Conservation (phyloP, 1,140 invertebrate genomes). For the Schlechtendalia chinensis region DNA sequence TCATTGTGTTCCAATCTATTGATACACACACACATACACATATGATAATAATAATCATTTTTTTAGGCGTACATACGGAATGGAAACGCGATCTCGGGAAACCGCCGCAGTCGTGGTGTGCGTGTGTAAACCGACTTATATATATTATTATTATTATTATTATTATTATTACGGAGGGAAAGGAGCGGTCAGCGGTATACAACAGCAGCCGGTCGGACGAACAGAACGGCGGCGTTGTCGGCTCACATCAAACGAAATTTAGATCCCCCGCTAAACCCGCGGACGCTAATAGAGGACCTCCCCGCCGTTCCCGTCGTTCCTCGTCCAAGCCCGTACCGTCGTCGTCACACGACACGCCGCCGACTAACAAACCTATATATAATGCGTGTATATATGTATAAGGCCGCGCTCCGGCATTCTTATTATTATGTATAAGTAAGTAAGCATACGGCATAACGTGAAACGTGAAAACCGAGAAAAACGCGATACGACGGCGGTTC, state of each 20-base stretch:
- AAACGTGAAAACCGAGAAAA: conserved; percentile 40
- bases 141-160: background rate
- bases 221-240: conserved; percentile 34
- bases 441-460: too few relatives aligned
- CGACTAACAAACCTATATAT: background rate
- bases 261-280: conserved; percentile 22
- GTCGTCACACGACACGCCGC: too few relatives aligned
- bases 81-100: background rate
- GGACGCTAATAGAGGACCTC: conserved; percentile 25
- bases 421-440: too few relatives aligned
- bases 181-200: conserved; percentile 19
- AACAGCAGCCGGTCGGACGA: conserved; percentile 17
- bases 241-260: conserved; percentile 39
- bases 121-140: background rate
- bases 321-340: background rate
- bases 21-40: background rate
- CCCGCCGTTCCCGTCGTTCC: too few relatives aligned
- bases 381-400: too few relatives aligned
- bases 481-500: background rate
- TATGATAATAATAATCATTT: conserved; percentile 25
- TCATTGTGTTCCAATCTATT: conserved; percentile 7
- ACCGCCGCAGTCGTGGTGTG: background rate
- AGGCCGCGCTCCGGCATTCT: background rate
- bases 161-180: background rate
- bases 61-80: too few relatives aligned